Base-by-base conservation (phyloP, 35 echinoderm and acorn worm species). In the Chiridota heheva region DNA sequence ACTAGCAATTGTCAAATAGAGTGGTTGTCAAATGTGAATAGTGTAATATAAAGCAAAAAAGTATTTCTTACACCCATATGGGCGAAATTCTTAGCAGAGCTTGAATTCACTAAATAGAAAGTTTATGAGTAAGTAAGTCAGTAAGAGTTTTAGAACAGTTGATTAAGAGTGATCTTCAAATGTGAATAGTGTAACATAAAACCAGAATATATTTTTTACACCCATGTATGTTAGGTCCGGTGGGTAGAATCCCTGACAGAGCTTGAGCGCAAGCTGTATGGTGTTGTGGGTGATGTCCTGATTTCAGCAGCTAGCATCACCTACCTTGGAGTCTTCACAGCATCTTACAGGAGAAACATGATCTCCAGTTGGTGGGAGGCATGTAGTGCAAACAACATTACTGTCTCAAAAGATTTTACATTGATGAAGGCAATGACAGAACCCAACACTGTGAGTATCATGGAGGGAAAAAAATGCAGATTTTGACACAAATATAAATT, bases 281-380 rank as follows among this genome's bases (percentile, higher is more conserved):
- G 95, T 3, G 87, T 98, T 44, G 84, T 98, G 1, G 95, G 95
- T 30, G 95, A 98, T 58, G 92, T 86, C 3, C 58, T 98, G 30
- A 62, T 98, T 64, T 98, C 95, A 20, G 86, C 88, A 2, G 76
- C 84, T 13, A 83, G 80, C 39, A 98, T 98, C 58, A 75, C 85
- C 33, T 98, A 98, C 72, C 58, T 98, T 65, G 95, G 89, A 24
- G 88, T 84, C 15, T 98, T 98, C 69, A 98, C 85, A 17, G 95
- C 95, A n/a, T 65, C 95, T 57, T 98, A 98, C 43, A 58, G 95
- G 13, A 86, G 82, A 30, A 68, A 61, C 1, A 98, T 98, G 95
- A 84, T 88, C 28, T 53, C 74, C 28, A 83, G 85, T 39, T 98
- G 95, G 95, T 69, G 55, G 40, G 71, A 80, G 8, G 49, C 58